Conservation (phyloP, 2,888 invertebrate species). For the Drosophila borealis region DNA sequence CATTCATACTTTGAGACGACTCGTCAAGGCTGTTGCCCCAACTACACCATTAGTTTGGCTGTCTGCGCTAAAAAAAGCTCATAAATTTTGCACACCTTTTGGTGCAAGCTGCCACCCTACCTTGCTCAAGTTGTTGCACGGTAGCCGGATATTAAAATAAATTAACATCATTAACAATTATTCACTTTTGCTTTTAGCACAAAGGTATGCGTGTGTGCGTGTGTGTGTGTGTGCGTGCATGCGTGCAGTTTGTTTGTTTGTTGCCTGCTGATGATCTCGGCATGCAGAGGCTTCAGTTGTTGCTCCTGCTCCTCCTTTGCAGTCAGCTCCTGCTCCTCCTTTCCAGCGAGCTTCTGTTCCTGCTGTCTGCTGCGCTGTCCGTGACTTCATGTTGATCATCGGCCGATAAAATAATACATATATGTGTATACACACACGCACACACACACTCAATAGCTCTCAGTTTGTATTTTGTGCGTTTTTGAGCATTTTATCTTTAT, state of each 20-base stretch:
- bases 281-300: constrained; percentile 25
- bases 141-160: constrained; percentile 68
- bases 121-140: constrained; percentile 44
- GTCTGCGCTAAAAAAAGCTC: constrained; percentile 42
- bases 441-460: neutral
- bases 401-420: constrained; percentile 63
- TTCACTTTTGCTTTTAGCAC: constrained; percentile 76
- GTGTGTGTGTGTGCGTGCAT: constrained; percentile 50
- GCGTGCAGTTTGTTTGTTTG: constrained; percentile 48
- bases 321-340: constrained; percentile 17
- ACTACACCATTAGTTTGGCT: constrained; percentile 43
- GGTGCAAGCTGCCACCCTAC: constrained; percentile 7
- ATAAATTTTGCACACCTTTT: constrained; percentile 42
- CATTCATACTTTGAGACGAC: constrained; percentile 15
- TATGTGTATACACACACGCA: constrained; percentile 1
- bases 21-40: constrained; percentile 20
- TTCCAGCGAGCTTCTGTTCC: constrained; percentile 43
- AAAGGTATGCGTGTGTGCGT: constrained; percentile 10
- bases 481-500: constrained; percentile 74
- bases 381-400: constrained; percentile 63
- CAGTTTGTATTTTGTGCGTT: constrained; percentile 23
- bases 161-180: constrained; percentile 73
- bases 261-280: constrained; percentile 33
- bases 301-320: constrained; percentile 4
- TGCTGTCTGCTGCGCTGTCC: constrained; percentile 38